Evolutionary conservation across 2,888 invertebrate species (phyloP).

Genomic region (Apodemia duryi): DNA sequence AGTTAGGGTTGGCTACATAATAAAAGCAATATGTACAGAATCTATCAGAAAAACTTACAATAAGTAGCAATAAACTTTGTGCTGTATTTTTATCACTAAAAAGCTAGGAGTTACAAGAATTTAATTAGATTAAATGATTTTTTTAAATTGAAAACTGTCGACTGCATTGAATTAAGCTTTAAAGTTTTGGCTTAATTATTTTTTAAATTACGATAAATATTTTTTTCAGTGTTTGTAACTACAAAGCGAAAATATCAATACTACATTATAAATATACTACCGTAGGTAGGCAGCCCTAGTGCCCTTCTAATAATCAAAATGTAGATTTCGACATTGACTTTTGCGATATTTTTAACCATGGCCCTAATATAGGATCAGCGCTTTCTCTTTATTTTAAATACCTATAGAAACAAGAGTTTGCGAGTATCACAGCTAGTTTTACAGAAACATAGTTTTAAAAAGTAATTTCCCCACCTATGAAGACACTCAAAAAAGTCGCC

Average conservation of each 20-base stretch:
- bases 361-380: slow-evolving; percentile 41
- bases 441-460: not conserved
- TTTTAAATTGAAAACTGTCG: no score
- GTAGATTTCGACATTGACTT: slow-evolving; percentile 66
- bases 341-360: slow-evolving; percentile 54
- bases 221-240: not conserved
- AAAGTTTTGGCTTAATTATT: no score
- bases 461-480: no score
- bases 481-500: no score
- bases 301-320: slow-evolving; percentile 71
- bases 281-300: slow-evolving; percentile 24
- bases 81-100: no score
- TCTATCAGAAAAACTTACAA: no score
- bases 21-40: no score
- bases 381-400: slow-evolving; percentile 13
- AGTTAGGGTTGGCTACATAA: not conserved
- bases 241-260: not conserved
- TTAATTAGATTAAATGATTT: no score
- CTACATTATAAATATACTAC: not conserved
- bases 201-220: not conserved
- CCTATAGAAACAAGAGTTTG: not conserved
- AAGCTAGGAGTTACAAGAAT: no score
- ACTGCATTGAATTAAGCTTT: no score
- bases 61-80: no score
- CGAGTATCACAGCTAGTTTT: not conserved